Base-by-base conservation (phyloP, 1,140 invertebrate genomes). In the Theocolax elegans region DNA sequence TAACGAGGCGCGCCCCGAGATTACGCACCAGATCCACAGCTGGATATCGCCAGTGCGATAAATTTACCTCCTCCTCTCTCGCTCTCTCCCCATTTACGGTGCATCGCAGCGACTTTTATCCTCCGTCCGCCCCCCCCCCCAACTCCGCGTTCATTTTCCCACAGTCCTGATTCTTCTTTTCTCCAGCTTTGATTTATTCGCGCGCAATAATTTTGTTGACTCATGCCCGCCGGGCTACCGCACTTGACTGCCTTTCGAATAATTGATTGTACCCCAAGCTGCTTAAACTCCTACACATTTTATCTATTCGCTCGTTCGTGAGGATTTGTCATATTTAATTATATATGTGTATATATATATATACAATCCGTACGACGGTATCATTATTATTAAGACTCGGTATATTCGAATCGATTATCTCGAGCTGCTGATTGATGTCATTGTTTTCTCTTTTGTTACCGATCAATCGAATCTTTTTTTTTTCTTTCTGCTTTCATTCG, bases 1-100 rank as follows among this genome's bases (percentile, higher is more conserved):
- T 68, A 60, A 59, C 44, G 44, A 68, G 46, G 23, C 56, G 23
- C 48, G 12, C 19, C 48, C 46, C 54, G 54, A 58, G 65, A 67
- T 68, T 60, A 68, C 56, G 25, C 46, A 42, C 29, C 4, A 40
- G 29, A 60, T 40, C 44, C 53, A 19, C 40, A 35, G 19, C 19
- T 54, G 42, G 29, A 48, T 59, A 60, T 68, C 44, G 56, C 13
- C 15, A 10, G 23, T 17, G 46, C 46, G 46, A 68, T 68, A 68
- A 68, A 60, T 60, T 49, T 35, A 12, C 2, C 27, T 7, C 2
- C 19, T 19, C 13, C 27, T 3, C 29, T 35, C n/a, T 21, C n/a
- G n/a, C n/a, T n/a, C n/a, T n/a, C n/a, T n/a, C n/a, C 15, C 15
- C 4, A 35, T 35, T 35, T 35, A 6, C 31, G 10, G 4, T 35